Evolutionary conservation across 1,140 invertebrate genomes (phyloP).

Genomic region (Lucilia sericata): DNA sequence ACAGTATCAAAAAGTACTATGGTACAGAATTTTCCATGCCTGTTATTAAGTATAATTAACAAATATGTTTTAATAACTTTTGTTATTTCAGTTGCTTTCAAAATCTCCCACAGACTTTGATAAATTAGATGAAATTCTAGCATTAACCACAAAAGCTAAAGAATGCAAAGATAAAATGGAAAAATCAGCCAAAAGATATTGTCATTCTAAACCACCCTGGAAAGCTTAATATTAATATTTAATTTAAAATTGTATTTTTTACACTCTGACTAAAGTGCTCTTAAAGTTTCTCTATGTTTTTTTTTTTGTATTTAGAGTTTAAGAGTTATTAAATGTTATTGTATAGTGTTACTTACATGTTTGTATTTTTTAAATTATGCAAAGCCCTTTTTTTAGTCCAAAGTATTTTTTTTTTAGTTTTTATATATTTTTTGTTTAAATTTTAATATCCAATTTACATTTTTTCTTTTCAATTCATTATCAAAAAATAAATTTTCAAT

Average conservation of each 20-base stretch:
- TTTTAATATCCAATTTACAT: slow-evolving; percentile 1
- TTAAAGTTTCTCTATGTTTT: neutral
- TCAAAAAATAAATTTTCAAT: slow-evolving; percentile 18
- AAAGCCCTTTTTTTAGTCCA: neutral
- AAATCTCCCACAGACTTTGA: slow-evolving; percentile 66
- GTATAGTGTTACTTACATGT: slow-evolving; percentile 8
- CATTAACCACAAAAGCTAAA: slow-evolving; percentile 49
- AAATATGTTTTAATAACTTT: slow-evolving; percentile 25
- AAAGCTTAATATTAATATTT: slow-evolving; percentile 54
- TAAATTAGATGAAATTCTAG: slow-evolving; percentile 61
- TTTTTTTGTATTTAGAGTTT: neutral
- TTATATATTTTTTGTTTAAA: neutral
- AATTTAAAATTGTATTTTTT: neutral
- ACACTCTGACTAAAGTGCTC: neutral
- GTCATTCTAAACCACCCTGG: slow-evolving; percentile 58
- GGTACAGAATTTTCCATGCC: too few relatives aligned
- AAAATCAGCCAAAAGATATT: slow-evolving; percentile 46
- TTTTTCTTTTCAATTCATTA: slow-evolving; percentile 12
- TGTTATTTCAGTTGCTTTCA: slow-evolving; percentile 54
- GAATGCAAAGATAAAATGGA: slow-evolving; percentile 51
- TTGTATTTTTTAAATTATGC: neutral
- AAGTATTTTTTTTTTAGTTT: slow-evolving; percentile 2
- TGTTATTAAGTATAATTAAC: neutral
- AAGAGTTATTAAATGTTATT: neutral
- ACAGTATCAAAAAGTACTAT: neutral